Conservation (phyloP, 2,888 invertebrate genomes). For the Acanthoscelides obtectus region DNA sequence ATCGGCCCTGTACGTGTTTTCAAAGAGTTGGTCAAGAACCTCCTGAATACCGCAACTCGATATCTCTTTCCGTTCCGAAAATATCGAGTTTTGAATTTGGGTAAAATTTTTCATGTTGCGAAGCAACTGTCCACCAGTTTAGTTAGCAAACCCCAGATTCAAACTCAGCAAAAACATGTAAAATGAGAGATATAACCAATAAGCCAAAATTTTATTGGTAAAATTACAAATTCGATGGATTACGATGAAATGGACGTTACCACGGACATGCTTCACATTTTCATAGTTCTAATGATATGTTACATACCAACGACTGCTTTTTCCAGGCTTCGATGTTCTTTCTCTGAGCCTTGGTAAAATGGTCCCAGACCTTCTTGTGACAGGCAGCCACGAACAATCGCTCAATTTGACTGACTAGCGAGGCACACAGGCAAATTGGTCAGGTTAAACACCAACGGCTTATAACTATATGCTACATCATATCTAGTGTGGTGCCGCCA, state of each 20-base stretch:
- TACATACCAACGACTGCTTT: constrained; percentile 89
- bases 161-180: neutral
- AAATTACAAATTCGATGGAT: neutral
- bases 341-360: constrained; percentile 98
- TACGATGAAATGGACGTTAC: neutral
- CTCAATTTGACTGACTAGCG: constrained; percentile 97
- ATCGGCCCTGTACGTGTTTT: no score
- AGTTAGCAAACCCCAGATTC: no score
- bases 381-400: constrained; percentile 93
- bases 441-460: constrained; percentile 27
- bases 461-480: constrained; percentile 10
- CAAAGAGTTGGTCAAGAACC: no score
- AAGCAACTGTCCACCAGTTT: no score
- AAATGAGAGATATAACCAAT: neutral
- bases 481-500: no score
- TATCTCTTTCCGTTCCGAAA: no score
- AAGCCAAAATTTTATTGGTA: neutral
- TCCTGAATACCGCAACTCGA: no score
- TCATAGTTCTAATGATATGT: constrained; percentile 32
- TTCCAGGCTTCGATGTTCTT: constrained; percentile 98
- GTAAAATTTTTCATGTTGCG: no score
- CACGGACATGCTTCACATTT: constrained; percentile 11
- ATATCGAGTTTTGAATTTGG: no score
- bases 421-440: constrained; percentile 46
- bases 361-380: constrained; percentile 99